A percentile compares a stretch with the other conserved stretches of the same genome.
Evolutionary conservation across 2,888 invertebrate species (phyloP).

Genomic region (Aleiodes testaceus): DNA sequence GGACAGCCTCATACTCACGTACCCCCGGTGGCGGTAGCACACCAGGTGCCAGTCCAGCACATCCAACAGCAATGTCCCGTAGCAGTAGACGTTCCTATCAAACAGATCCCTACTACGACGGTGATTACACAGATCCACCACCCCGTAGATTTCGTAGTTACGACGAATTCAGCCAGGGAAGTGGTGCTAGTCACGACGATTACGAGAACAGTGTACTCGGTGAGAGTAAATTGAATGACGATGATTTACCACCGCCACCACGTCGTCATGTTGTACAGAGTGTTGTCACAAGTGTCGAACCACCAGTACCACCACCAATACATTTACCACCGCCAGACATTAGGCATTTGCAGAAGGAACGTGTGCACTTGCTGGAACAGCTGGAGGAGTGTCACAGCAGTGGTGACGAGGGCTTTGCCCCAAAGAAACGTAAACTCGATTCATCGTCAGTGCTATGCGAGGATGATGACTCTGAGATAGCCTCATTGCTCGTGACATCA

Average conservation of each 20-base stretch:
- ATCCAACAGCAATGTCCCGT: constrained; percentile 75
- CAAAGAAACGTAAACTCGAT: constrained; percentile 81
- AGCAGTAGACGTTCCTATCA: constrained; percentile 69
- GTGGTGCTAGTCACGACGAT: constrained; percentile 81
- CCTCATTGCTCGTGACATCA: constrained; percentile 69
- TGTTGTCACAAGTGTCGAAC: constrained; percentile 75
- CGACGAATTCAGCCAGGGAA: constrained; percentile 84
- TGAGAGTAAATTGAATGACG: constrained; percentile 69
- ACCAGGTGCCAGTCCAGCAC: constrained; percentile 73
- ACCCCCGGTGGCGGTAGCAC: constrained; percentile 71
- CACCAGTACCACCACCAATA: constrained; percentile 68
- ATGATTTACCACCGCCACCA: constrained; percentile 73
- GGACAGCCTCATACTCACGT: constrained; percentile 76
- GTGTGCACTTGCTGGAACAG: constrained; percentile 81
- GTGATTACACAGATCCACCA: constrained; percentile 67
- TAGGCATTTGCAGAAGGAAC: constrained; percentile 81
- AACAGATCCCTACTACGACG: constrained; percentile 69
- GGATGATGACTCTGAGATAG: constrained; percentile 70
- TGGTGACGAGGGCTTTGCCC: constrained; percentile 79
- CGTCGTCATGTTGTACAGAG: constrained; percentile 75
- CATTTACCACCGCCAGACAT: constrained; percentile 77
- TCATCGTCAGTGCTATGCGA: constrained; percentile 65
- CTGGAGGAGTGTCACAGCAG: constrained; percentile 82
- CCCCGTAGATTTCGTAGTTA: constrained; percentile 77
- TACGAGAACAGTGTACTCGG: constrained; percentile 66